These are phyloP conservation scores for Pogonocherus hispidulus DNA, from an alignment of 2,888 invertebrate species.

Conservation along the genomic window DNA sequence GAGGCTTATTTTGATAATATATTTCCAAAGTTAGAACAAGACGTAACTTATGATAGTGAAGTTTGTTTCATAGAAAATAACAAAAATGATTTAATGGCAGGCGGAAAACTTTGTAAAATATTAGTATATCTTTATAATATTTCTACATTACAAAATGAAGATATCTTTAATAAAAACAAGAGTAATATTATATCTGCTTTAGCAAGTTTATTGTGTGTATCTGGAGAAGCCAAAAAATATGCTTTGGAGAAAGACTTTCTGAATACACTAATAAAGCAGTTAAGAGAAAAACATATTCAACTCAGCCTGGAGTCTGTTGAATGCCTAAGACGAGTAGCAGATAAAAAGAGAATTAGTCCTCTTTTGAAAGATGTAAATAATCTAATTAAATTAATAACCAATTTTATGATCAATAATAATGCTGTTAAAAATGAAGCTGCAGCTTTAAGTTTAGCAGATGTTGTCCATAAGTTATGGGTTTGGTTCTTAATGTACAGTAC, in stretches of 20 bases:
- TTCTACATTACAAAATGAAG: conserved; percentile 63
- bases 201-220: conserved; percentile 68
- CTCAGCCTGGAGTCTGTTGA: conserved; percentile 70
- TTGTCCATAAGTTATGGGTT: conserved; percentile 77
- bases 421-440: conserved; percentile 73
- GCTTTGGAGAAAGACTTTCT: conserved; percentile 67
- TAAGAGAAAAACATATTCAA: conserved; percentile 69
- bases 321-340: conserved; percentile 64
- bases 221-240: conserved; percentile 68
- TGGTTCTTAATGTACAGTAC: conserved; percentile 76
- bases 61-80: conserved; percentile 46
- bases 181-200: conserved; percentile 66
- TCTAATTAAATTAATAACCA: conserved; percentile 73
- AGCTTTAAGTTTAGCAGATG: conserved; percentile 72
- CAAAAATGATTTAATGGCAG: conserved; percentile 57
- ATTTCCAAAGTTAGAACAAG: conserved; percentile 30
- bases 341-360: conserved; percentile 68
- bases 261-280: conserved; percentile 61
- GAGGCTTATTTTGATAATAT: conserved; percentile 58
- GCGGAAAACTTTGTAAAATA: conserved; percentile 69
- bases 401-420: conserved; percentile 72
- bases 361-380: conserved; percentile 73
- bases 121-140: conserved; percentile 69
- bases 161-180: conserved; percentile 62
- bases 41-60: conserved; percentile 42